Conservation (phyloP, 1,140 invertebrate genomes). For the Drosophila varians region DNA sequence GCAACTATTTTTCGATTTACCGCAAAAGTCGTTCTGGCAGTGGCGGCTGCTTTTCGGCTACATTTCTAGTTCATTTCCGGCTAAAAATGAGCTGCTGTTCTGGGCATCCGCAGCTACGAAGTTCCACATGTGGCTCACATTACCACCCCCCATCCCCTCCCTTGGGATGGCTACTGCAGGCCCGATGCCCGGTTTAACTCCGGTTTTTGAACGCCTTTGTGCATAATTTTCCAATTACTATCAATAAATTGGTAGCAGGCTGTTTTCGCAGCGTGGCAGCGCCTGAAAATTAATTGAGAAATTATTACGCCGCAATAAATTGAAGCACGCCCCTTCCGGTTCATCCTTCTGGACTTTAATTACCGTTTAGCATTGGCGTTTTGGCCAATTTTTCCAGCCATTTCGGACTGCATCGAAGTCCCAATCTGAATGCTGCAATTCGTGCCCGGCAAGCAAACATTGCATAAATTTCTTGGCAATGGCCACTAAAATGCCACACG, state of each 20-base stretch:
- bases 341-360: conserved; percentile 53
- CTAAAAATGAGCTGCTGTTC: conserved; percentile 74
- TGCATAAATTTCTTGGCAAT: conserved; percentile 71
- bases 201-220: conserved; percentile 53
- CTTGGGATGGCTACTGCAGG: no score
- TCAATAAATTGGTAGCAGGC: conserved; percentile 53
- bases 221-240: conserved; percentile 77
- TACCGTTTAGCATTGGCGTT: conserved; percentile 68
- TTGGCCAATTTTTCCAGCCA: conserved; percentile 41
- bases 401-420: conserved; percentile 15
- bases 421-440: conserved; percentile 42
- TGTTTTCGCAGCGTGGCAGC: conserved; percentile 5
- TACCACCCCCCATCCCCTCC: conserved; percentile 3
- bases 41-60: conserved; percentile 59
- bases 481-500: conserved; percentile 68
- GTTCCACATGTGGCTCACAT: conserved; percentile 45
- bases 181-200: no score
- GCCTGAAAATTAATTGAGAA: conserved; percentile 69
- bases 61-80: conserved; percentile 79
- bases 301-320: conserved; percentile 56
- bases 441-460: conserved; percentile 59
- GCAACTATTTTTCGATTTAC: conserved; percentile 72
- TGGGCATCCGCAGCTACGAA: conserved; percentile 24
- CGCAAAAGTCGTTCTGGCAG: conserved; percentile 60
- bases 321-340: conserved; percentile 5